Percentiles rank a stretch among this genome's conserved stretches.
phyloP scores from a whole-genome alignment of 2,888 invertebrate genomes.

The Trichopria drosophilae region DNA sequence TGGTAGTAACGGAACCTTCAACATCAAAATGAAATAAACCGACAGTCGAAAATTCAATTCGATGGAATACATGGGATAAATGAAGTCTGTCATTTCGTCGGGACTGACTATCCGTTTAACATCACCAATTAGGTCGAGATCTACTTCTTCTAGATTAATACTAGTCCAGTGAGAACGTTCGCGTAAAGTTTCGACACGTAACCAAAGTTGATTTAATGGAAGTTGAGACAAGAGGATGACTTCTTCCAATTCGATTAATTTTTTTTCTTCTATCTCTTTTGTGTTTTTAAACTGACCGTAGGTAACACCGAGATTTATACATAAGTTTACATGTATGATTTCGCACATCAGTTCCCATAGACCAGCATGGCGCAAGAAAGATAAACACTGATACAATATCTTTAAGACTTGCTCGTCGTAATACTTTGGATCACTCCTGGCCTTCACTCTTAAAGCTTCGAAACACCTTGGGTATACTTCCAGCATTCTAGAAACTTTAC shows the following conservation, averaged over 20 bases:
- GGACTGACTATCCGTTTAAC: slow-evolving; percentile 69
- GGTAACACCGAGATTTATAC: slow-evolving; percentile 63
- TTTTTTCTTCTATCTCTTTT: slow-evolving; percentile 58
- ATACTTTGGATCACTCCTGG: slow-evolving; percentile 41
- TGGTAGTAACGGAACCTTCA: slow-evolving; percentile 66
- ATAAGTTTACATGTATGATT: slow-evolving; percentile 69
- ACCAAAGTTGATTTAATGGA: slow-evolving; percentile 75
- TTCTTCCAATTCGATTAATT: slow-evolving; percentile 65
- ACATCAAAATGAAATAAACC: slow-evolving; percentile 62
- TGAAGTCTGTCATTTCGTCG: slow-evolving; percentile 68
- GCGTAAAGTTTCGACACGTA: slow-evolving; percentile 73
- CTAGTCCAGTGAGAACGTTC: slow-evolving; percentile 74
- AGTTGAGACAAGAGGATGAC: slow-evolving; percentile 66
- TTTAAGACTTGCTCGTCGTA: slow-evolving; percentile 49
- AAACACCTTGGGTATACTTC: slow-evolving; percentile 63
- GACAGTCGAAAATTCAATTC: slow-evolving; percentile 66
- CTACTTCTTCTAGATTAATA: slow-evolving; percentile 50
- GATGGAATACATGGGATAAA: slow-evolving; percentile 68
- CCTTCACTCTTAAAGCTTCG: slow-evolving; percentile 56
- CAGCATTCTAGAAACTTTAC: slow-evolving; percentile 64
- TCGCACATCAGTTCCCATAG: slow-evolving; percentile 77
- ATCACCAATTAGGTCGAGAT: slow-evolving; percentile 62
- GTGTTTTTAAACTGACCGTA: slow-evolving; percentile 43
- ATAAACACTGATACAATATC: slow-evolving; percentile 62
- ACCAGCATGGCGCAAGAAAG: slow-evolving; percentile 71